Evolutionary conservation across 2,113 vertebrate species (phyloP), one percentile per base, ranked within the genome.

Genomic region (Tragelaphus buxtoni): DNA sequence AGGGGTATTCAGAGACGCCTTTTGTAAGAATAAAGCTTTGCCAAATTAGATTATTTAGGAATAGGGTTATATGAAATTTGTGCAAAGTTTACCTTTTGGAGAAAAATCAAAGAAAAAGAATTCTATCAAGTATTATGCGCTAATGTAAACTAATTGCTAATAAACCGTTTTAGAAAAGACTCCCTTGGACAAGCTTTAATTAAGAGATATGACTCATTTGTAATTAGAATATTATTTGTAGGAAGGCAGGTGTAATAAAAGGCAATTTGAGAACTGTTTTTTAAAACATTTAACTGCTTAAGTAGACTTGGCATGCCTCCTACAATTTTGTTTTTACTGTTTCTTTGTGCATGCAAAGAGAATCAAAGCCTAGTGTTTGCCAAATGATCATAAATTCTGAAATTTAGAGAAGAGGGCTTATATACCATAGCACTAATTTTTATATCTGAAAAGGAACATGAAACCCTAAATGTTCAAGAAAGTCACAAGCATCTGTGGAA

Each of bases 161-260:
- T 92, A 95, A 88, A 53, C 7, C 85, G 5, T 30, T 88, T 93
- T 53, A 65, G n/a, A 81, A 61, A 96, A 86, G 13, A n/a, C 18
- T 79, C 30, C 42, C 39, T 91, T 96, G 22, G 51, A 56, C 30
- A 90, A 90, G 35, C 74, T 88, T 94, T 89, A 95, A 93, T 96
- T 92, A 97, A 88, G 90, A 90, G 11, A 92, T 83, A 83, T 22
- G 28, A 89, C 53, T 90, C 51, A 87, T 79, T 96, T 76, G 16
- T 92, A 96, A 90, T 91, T 88, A 93, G 22, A 96, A 83, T 86
- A 84, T 87, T 95, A 91, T 93, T 92, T 95, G 30, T 94, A 61
- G 69, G 22, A 88, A 90, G 7, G 61, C 4, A 69, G 26, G 84
- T 95, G 20, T 20, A 91, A 35, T 88, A 86, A 94, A 74, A 69